phyloP scores from a whole-genome alignment of 2,113 vertebrate genomes.

The Panurus biarmicus region DNA sequence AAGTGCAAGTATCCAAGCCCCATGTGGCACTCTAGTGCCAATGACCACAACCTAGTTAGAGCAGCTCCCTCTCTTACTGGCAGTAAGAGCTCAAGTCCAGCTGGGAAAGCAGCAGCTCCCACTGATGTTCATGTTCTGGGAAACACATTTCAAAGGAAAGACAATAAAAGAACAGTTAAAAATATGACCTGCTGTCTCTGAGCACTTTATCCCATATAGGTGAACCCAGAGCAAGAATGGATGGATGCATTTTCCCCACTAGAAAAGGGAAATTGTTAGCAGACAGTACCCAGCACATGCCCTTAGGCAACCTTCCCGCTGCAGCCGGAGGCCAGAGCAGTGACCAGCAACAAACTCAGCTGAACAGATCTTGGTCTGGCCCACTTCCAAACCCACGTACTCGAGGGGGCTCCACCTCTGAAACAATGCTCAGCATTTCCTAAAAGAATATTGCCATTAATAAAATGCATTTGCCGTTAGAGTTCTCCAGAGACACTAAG shows the following conservation, averaged over 20 bases:
- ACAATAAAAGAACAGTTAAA: neutral
- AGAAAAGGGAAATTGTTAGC: neutral
- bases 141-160: neutral
- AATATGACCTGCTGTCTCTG: neutral
- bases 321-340: neutral
- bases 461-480: slow-evolving; percentile 62
- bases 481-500: slow-evolving; percentile 54
- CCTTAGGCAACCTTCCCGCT: neutral
- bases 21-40: neutral
- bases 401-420: neutral
- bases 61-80: neutral
- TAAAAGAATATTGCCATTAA: slow-evolving; percentile 54
- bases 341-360: neutral
- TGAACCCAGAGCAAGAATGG: neutral
- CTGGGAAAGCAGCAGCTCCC: neutral
- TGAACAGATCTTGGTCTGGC: neutral
- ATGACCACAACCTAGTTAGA: neutral
- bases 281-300: neutral
- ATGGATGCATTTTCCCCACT: neutral
- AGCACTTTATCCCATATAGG: neutral
- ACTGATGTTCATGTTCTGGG: neutral
- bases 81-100: neutral
- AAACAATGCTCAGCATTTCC: slow-evolving; percentile 36
- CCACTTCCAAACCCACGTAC: neutral
- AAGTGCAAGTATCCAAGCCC: neutral